Conservation (phyloP, 2,113 vertebrate genomes). For the Athene cunicularia region DNA sequence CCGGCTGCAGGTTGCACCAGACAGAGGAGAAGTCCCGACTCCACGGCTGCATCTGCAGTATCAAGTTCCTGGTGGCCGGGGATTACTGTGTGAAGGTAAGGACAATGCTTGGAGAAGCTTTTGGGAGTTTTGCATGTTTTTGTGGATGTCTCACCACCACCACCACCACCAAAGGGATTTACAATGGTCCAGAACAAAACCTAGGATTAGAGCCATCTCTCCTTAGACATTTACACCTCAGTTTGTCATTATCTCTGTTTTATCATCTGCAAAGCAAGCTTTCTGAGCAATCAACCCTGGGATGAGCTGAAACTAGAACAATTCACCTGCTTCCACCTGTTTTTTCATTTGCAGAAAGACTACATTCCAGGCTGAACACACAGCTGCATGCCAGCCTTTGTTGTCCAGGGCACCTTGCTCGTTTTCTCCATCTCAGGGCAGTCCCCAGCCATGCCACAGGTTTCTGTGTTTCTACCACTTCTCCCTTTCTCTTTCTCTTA, state of each 20-base stretch:
- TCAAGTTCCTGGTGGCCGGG: constrained; percentile 84
- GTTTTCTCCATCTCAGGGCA: neutral
- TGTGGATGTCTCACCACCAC: neutral
- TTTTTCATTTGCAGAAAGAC: neutral
- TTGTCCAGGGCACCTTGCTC: neutral
- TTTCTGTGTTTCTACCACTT: neutral
- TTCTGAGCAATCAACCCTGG: neutral
- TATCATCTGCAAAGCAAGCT: neutral
- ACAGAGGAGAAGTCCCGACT: constrained; percentile 77
- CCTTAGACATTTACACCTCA: neutral
- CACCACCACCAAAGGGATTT: neutral
- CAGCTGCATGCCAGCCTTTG: neutral
- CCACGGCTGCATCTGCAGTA: constrained; percentile 83
- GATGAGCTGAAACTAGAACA: neutral
- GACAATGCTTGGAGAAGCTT: neutral
- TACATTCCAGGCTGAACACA: accelerated
- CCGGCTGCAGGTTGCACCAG: constrained; percentile 81
- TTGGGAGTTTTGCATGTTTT: neutral
- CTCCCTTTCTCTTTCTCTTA: neutral
- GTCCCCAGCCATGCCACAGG: neutral
- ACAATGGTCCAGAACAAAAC: neutral
- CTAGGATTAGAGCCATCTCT: neutral
- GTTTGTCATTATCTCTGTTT: neutral
- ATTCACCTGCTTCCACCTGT: neutral
- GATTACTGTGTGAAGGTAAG: constrained; percentile 87